These are phyloP conservation scores for Pseudococcus viburni DNA, from an alignment of 2,888 invertebrate genomes.

Conservation along the genomic window DNA sequence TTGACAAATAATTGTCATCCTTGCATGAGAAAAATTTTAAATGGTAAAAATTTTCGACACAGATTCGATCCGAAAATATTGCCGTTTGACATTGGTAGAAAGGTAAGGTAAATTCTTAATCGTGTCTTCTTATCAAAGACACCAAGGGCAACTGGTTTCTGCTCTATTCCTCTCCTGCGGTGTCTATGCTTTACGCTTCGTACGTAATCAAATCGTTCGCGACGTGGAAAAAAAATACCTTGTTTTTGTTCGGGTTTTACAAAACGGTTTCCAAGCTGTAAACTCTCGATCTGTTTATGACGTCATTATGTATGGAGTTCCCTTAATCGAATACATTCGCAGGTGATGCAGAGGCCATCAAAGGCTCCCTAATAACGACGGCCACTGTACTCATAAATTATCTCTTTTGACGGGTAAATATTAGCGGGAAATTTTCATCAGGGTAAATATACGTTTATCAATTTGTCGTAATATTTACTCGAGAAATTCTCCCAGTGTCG, in stretches of 20 bases:
- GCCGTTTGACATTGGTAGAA: slow-evolving; percentile 10
- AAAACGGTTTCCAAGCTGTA: slow-evolving; percentile 3
- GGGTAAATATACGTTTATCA: background rate
- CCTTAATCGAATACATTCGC: background rate
- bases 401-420: background rate
- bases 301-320: slow-evolving; percentile 1
- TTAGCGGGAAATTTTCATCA: background rate
- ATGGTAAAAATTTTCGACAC: background rate
- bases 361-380: background rate
- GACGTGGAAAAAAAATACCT: slow-evolving; percentile 23
- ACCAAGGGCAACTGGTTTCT: slow-evolving; percentile 34
- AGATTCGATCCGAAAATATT: background rate
- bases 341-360: background rate
- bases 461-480: slow-evolving; percentile 15
- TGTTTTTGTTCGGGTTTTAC: slow-evolving; percentile 38
- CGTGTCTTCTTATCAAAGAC: slow-evolving; percentile 40
- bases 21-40: background rate
- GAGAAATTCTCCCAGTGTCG: slow-evolving; percentile 31
- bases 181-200: background rate
- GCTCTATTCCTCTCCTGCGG: slow-evolving; percentile 9
- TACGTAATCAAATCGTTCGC: background rate
- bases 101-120: background rate
- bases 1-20: background rate
- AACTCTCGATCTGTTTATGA: background rate
- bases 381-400: background rate